Conservation (phyloP, 2,888 invertebrate species). For the Cosmopolites sordidus region DNA sequence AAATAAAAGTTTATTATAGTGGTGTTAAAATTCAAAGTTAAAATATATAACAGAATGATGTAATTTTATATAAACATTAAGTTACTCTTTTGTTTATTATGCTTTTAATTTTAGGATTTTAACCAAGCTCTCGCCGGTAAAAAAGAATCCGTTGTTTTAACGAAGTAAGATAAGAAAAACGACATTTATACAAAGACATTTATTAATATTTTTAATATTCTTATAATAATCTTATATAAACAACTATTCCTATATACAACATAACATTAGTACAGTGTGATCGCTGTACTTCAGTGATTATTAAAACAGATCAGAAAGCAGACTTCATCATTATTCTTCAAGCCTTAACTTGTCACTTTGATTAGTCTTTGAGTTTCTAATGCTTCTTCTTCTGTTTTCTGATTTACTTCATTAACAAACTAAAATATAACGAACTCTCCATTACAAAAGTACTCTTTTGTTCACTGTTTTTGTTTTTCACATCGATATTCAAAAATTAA, state of each 20-base stretch:
- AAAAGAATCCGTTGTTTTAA: too few relatives aligned
- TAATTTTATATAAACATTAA: too few relatives aligned
- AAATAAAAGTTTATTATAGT: too few relatives aligned
- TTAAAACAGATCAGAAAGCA: slow-evolving; percentile 6
- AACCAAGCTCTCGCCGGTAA: too few relatives aligned
- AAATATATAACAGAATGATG: too few relatives aligned
- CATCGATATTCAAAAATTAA: slow-evolving; percentile 1
- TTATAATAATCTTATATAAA: slow-evolving; percentile 50
- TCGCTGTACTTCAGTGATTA: background rate
- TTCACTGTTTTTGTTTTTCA: slow-evolving; percentile 14
- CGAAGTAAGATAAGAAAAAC: slow-evolving; percentile 13
- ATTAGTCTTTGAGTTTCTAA: too few relatives aligned
- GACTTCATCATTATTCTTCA: too few relatives aligned
- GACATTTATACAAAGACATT: slow-evolving; percentile 49
- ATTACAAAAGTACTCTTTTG: slow-evolving; percentile 18
- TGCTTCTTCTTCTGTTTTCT: background rate
- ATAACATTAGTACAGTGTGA: slow-evolving; percentile 32
- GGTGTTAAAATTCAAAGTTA: too few relatives aligned
- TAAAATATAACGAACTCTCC: slow-evolving; percentile 19
- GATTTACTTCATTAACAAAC: slow-evolving; percentile 12
- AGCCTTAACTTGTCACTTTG: too few relatives aligned
- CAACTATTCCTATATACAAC: slow-evolving; percentile 50
- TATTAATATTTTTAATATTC: slow-evolving; percentile 50
- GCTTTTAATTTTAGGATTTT: too few relatives aligned
- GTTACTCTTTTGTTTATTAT: too few relatives aligned